Evolutionary conservation across 2,113 vertebrate species (phyloP).

Genomic region (Cnemophilus loriae): DNA sequence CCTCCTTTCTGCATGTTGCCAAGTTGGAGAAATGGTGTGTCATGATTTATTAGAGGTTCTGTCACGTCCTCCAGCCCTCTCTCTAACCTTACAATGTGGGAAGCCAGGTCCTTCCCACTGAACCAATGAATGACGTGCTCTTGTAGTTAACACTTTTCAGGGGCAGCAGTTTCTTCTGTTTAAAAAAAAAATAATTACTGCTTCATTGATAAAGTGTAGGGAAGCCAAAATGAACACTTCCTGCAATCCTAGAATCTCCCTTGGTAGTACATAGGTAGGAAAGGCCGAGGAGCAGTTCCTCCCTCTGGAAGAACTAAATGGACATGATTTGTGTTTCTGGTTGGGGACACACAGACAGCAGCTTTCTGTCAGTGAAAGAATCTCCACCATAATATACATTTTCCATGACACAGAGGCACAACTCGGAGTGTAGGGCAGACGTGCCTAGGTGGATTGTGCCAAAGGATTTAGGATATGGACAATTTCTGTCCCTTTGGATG

Average conservation of each 20-base stretch:
- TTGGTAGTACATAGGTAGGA: neutral
- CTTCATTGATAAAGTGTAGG: neutral
- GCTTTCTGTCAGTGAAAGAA: neutral
- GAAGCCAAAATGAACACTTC: neutral
- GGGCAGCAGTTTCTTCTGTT: neutral
- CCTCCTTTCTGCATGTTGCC: neutral
- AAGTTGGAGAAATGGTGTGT: neutral
- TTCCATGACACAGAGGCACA: neutral
- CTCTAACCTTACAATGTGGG: neutral
- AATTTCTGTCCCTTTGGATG: neutral
- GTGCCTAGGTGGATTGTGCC: neutral
- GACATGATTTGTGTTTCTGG: neutral
- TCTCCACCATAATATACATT: neutral
- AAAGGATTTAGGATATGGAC: neutral
- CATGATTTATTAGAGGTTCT: neutral
- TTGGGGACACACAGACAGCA: neutral
- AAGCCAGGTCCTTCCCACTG: neutral
- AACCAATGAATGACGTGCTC: neutral
- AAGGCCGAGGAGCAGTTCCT: neutral
- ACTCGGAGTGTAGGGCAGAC: neutral
- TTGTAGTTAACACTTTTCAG: neutral
- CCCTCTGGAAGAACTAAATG: neutral
- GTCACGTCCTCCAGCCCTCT: neutral
- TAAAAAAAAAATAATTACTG: neutral
- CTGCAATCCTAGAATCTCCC: neutral